Conservation (phyloP, 1,140 invertebrate species). For the Cardiocondyla obscurior region DNA sequence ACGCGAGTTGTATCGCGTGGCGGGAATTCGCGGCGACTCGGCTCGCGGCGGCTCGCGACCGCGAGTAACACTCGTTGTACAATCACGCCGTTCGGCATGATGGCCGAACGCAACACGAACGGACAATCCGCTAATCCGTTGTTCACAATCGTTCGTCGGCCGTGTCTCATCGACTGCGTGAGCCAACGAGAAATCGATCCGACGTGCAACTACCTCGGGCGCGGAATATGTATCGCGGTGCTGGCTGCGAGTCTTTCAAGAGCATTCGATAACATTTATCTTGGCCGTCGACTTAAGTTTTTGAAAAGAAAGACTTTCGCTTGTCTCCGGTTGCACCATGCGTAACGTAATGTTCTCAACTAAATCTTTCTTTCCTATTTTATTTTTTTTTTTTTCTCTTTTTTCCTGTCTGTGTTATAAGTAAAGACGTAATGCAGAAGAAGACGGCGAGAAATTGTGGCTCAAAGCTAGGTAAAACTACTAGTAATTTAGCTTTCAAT, state of each 20-base stretch:
- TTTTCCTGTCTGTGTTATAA: neutral
- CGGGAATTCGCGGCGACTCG: constrained; percentile 18
- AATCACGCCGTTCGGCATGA: neutral
- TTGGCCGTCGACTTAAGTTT: neutral
- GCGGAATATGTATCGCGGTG: neutral
- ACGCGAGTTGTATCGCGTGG: constrained; percentile 13
- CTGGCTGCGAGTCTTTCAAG: neutral
- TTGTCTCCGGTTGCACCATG: neutral
- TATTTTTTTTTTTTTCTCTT: no score
- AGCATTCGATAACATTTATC: neutral
- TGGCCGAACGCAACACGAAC: neutral
- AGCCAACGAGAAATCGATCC: neutral
- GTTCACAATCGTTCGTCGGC: neutral
- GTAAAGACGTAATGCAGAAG: neutral
- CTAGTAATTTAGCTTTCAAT: neutral
- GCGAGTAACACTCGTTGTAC: constrained; percentile 8
- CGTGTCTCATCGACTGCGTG: constrained; percentile 7
- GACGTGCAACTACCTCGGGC: neutral
- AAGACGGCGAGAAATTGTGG: neutral
- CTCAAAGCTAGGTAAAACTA: neutral
- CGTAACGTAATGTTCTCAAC: neutral
- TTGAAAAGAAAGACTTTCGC: neutral
- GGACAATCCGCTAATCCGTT: neutral
- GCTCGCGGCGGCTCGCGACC: constrained; percentile 6
- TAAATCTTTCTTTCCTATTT: no score